Evolutionary conservation across 1,140 invertebrate genomes (phyloP).

Genomic region (Calycopis cecrops): DNA sequence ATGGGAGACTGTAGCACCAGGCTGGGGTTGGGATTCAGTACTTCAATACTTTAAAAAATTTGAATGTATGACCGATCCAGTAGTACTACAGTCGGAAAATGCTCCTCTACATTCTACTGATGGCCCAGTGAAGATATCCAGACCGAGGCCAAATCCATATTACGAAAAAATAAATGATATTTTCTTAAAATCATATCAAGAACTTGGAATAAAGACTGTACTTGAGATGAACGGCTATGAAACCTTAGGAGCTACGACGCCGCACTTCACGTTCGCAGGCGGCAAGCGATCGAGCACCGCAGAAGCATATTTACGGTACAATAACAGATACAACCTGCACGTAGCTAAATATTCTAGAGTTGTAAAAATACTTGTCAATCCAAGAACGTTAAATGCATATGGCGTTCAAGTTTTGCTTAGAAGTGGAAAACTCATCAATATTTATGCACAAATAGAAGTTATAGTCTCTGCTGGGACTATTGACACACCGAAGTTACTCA

Average conservation of each 20-base stretch:
- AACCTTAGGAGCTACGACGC: constrained; percentile 37
- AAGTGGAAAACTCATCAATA: constrained; percentile 57
- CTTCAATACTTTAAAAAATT: constrained; percentile 59
- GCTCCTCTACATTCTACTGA: constrained; percentile 43
- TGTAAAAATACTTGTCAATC: constrained; percentile 80
- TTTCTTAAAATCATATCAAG: constrained; percentile 42
- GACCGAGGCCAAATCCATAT: constrained; percentile 36
- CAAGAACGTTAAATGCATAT: constrained; percentile 74
- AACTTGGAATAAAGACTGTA: constrained; percentile 48
- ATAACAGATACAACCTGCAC: constrained; percentile 74
- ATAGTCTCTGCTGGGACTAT: constrained; percentile 82
- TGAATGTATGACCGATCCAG: constrained; percentile 50
- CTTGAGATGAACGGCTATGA: constrained; percentile 54
- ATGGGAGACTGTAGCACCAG: constrained; percentile 77
- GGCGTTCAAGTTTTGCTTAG: constrained; percentile 77
- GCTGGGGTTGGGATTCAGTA: constrained; percentile 87
- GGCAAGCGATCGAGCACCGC: constrained; percentile 79
- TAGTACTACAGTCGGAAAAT: constrained; percentile 39
- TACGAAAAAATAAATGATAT: constrained; percentile 37
- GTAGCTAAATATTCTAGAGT: constrained; percentile 49
- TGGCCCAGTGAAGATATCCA: constrained; percentile 48
- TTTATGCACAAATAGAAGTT: constrained; percentile 73
- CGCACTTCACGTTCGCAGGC: constrained; percentile 77
- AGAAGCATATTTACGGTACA: constrained; percentile 76
- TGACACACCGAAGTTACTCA: constrained; percentile 79